These are phyloP conservation scores for Ectropis crepuscularia DNA, from an alignment of 2,888 invertebrate genomes.

Conservation along the genomic window DNA sequence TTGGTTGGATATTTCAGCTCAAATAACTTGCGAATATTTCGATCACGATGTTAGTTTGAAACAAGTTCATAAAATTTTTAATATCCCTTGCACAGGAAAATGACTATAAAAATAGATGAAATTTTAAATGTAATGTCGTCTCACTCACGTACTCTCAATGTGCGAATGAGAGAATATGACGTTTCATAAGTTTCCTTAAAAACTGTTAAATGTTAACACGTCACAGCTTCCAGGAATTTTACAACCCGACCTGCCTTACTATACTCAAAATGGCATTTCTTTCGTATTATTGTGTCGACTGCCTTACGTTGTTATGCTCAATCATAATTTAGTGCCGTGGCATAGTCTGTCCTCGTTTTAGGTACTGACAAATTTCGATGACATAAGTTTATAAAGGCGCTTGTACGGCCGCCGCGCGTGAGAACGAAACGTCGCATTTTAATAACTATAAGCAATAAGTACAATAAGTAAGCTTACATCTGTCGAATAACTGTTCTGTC, in stretches of 20 bases:
- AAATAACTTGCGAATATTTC: too few relatives aligned
- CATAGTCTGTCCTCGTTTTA: constrained; percentile 55
- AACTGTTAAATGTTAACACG: constrained; percentile 22
- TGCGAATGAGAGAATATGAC: too few relatives aligned
- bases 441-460: constrained; percentile 23
- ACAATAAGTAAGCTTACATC: constrained; percentile 22
- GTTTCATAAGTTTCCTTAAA: not conserved
- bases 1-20: too few relatives aligned
- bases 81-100: too few relatives aligned
- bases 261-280: constrained; percentile 80
- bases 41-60: too few relatives aligned
- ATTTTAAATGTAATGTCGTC: too few relatives aligned
- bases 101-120: too few relatives aligned
- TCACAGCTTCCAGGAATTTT: constrained; percentile 47
- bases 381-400: constrained; percentile 63
- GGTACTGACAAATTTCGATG: constrained; percentile 64
- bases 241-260: constrained; percentile 66
- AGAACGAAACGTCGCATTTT: constrained; percentile 16
- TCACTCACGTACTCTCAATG: too few relatives aligned
- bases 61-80: too few relatives aligned
- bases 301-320: constrained; percentile 82
- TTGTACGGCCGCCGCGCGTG: constrained; percentile 30
- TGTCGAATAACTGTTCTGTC: not conserved
- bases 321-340: constrained; percentile 70
- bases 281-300: constrained; percentile 73